Percentiles rank a stretch among this genome's conserved stretches.
These are phyloP conservation scores for Pitta sordida DNA, from an alignment of 2,113 vertebrate species.

Conservation along the genomic window DNA sequence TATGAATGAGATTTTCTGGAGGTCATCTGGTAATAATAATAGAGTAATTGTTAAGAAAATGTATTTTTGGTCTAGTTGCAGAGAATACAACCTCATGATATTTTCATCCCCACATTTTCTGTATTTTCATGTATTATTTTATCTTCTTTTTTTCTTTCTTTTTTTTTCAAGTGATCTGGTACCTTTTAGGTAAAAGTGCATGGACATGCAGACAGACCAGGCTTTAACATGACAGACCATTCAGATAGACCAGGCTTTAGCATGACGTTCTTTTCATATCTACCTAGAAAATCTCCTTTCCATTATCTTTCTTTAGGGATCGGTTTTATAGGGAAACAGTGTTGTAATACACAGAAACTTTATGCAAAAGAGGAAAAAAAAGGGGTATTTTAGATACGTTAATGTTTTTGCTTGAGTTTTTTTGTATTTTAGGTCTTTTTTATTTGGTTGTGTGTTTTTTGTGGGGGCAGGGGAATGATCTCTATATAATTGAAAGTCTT, in stretches of 20 bases:
- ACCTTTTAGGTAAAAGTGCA: background rate
- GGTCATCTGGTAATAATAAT: background rate
- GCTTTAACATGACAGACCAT: background rate
- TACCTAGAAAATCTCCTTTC: background rate
- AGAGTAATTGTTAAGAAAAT: background rate
- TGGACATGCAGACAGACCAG: background rate
- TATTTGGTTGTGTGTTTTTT: background rate
- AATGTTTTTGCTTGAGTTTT: background rate
- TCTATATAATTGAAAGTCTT: background rate
- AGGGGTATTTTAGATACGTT: background rate
- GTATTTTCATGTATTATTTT: no score
- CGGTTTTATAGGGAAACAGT: background rate
- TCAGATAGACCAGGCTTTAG: background rate
- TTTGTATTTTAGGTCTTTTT: background rate
- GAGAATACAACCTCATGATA: background rate
- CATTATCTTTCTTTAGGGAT: background rate
- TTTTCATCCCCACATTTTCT: background rate
- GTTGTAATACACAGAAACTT: background rate
- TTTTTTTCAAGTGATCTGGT: background rate
- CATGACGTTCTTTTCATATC: background rate
- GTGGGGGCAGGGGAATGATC: rapidly evolving
- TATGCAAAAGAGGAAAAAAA: background rate
- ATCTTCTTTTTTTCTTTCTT: no score
- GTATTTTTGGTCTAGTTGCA: background rate
- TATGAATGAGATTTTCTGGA: background rate